Evolutionary conservation across 2,113 vertebrate species (phyloP).

Genomic region (Verasper variegatus): DNA sequence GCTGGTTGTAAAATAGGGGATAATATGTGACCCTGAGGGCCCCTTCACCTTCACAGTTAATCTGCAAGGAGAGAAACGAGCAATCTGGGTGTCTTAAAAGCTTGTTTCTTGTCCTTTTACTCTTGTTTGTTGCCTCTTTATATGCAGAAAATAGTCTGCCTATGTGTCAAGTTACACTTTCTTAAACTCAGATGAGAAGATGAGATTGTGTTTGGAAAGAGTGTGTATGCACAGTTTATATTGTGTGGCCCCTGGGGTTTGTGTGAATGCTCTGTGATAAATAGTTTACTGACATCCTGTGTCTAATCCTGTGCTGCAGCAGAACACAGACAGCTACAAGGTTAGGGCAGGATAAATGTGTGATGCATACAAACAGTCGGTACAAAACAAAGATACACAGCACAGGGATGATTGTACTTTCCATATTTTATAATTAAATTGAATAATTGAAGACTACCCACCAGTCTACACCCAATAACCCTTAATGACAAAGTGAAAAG

Average conservation of each 20-base stretch:
- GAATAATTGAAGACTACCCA: too few relatives aligned
- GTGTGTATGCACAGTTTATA: not conserved
- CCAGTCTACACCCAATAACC: too few relatives aligned
- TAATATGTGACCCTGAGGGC: constrained; percentile 4
- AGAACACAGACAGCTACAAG: not conserved
- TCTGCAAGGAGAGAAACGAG: constrained; percentile 15
- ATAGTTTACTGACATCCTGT: constrained; percentile 20
- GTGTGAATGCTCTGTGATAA: not conserved
- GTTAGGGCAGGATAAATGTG: not conserved
- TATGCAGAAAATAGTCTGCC: not conserved
- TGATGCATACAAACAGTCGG: not conserved
- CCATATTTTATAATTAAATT: too few relatives aligned
- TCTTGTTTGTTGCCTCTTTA: not conserved
- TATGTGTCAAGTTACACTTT: not conserved
- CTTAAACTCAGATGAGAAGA: constrained; percentile 16
- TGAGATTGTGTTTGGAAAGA: not conserved
- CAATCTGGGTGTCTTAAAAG: constrained; percentile 24
- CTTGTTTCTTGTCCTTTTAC: not conserved
- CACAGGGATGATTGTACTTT: not conserved
- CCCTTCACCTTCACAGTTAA: constrained; percentile 24
- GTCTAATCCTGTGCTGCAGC: not conserved
- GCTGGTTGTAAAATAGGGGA: constrained; percentile 10
- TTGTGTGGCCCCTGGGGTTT: constrained; percentile 4
- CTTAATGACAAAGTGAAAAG: too few relatives aligned
- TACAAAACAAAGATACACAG: not conserved